Evolutionary conservation across 2,888 invertebrate species (phyloP).

Genomic region (Mycalesis mineus): DNA sequence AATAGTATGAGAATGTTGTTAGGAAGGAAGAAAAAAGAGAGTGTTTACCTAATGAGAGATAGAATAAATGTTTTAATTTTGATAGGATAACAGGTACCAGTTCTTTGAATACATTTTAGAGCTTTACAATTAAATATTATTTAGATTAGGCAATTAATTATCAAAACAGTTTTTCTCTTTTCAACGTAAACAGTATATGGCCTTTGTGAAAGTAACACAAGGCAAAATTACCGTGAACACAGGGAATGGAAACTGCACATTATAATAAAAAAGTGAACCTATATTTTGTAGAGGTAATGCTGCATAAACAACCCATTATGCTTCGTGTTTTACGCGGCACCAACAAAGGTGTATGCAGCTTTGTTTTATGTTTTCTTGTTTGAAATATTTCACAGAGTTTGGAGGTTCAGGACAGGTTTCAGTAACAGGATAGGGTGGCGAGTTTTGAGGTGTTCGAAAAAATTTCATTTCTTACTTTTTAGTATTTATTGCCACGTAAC

Average conservation of each 20-base stretch:
- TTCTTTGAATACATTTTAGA: no score
- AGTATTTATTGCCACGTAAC: no score
- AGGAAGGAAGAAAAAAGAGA: no score
- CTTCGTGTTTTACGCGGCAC: background rate
- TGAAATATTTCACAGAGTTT: background rate
- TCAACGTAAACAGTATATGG: conserved; percentile 7
- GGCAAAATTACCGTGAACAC: conserved; percentile 9
- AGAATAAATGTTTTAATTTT: no score
- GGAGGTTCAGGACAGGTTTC: no score
- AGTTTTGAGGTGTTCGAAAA: no score
- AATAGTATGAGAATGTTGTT: no score
- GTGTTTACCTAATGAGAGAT: no score
- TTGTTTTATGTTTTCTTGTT: background rate
- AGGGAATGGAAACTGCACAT: conserved; percentile 6
- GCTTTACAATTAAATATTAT: no score
- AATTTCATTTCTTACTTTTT: no score
- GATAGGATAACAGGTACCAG: no score
- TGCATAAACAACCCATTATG: conserved; percentile 14
- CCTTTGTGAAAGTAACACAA: conserved; percentile 1
- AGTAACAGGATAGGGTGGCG: no score
- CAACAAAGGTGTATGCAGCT: background rate
- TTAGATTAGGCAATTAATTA: background rate
- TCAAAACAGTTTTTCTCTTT: background rate
- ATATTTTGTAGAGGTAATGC: conserved; percentile 16
- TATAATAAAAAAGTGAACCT: conserved; percentile 9